A percentile compares a stretch with the other conserved stretches of the same genome.
Conservation (phyloP, 35 echinoderm and acorn worm species). For the Ophioderma brevispina region DNA sequence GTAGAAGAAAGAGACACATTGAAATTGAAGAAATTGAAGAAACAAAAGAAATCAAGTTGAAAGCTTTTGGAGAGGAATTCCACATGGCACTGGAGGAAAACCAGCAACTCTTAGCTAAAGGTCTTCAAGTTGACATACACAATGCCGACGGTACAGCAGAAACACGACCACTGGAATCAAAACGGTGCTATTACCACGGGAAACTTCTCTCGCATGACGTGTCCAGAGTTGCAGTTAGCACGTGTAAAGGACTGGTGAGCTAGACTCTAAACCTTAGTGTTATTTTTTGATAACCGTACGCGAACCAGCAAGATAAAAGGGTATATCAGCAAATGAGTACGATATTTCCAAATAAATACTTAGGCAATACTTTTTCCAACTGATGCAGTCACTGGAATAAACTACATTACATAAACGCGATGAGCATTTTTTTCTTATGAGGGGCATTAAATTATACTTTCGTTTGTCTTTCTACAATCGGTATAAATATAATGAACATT, state of each 20-base stretch:
- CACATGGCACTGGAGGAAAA: background rate
- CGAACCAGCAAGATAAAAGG: too few relatives aligned
- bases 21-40: background rate
- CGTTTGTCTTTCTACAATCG: too few relatives aligned
- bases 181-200: constrained; percentile 5
- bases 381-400: too few relatives aligned
- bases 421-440: too few relatives aligned
- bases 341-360: too few relatives aligned
- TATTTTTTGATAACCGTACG: too few relatives aligned
- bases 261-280: too few relatives aligned
- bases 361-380: too few relatives aligned
- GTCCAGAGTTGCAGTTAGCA: constrained; percentile 17
- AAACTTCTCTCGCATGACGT: constrained; percentile 6
- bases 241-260: constrained; percentile 32
- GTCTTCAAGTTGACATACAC: constrained; percentile 2
- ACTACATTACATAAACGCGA: too few relatives aligned
- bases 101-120: background rate
- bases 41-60: constrained; percentile 20
- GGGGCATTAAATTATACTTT: too few relatives aligned
- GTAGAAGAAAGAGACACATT: background rate
- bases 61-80: constrained; percentile 30
- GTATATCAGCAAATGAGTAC: too few relatives aligned
- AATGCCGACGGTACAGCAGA: background rate
- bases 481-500: too few relatives aligned
- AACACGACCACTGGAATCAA: background rate